These are phyloP conservation scores for Vidua chalybeata DNA, from an alignment of 2,113 vertebrate species.

Conservation along the genomic window DNA sequence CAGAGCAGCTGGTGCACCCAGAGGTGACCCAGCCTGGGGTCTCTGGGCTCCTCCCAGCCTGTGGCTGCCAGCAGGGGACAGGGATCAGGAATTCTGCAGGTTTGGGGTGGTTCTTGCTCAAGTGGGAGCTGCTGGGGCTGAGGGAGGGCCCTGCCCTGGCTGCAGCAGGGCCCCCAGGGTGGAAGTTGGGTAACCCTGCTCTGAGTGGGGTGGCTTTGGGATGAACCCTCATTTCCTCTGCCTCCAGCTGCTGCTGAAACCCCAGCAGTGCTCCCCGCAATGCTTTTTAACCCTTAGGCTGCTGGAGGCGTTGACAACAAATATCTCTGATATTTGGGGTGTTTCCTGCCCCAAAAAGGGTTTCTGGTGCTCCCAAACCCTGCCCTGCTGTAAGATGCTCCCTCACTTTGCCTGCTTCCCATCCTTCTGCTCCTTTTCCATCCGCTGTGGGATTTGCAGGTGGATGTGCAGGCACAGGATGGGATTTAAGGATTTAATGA, in stretches of 20 bases:
- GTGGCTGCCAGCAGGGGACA: neutral
- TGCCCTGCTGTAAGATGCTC: neutral
- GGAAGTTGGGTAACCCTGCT: conserved; percentile 5
- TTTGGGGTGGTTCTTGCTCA: accelerated
- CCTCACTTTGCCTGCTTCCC: neutral
- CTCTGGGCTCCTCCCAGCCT: neutral
- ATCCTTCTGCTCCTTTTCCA: neutral
- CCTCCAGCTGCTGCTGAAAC: neutral
- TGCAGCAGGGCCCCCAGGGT: neutral
- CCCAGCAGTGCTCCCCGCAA: neutral
- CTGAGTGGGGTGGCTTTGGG: neutral
- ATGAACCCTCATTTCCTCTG: conserved; percentile 2
- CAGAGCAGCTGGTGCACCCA: neutral
- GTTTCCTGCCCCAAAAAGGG: neutral
- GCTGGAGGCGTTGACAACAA: neutral
- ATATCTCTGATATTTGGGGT: accelerated
- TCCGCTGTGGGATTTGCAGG: neutral
- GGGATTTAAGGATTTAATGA: neutral
- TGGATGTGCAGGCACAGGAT: neutral
- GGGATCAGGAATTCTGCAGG: neutral
- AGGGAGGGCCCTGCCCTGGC: neutral
- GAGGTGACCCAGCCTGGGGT: neutral
- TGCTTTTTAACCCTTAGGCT: neutral
- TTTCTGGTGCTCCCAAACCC: neutral
- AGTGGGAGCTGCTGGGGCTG: neutral